These are phyloP conservation scores for Drosophila ustulata DNA, from an alignment of 2,888 invertebrate genomes.

Conservation along the genomic window DNA sequence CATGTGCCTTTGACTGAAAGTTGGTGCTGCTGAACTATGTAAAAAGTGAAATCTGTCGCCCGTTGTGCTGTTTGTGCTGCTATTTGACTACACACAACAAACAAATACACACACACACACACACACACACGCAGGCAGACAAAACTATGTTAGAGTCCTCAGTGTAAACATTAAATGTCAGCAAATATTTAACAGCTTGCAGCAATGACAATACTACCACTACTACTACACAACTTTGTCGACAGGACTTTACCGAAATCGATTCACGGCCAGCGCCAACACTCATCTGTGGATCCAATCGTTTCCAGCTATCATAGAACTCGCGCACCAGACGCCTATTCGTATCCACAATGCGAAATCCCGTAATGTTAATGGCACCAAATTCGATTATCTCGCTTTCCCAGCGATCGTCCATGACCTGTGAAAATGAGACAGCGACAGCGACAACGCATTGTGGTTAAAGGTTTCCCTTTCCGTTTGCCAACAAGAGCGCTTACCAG, in stretches of 20 bases:
- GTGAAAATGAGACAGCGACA: slow-evolving; percentile 3
- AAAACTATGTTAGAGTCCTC: slow-evolving; percentile 48
- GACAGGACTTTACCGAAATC: slow-evolving; percentile 90
- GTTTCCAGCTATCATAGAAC: slow-evolving; percentile 94
- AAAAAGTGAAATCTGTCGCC: slow-evolving; percentile 78
- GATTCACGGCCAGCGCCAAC: slow-evolving; percentile 92
- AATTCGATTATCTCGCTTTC: slow-evolving; percentile 97
- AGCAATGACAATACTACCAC: slow-evolving; percentile 39
- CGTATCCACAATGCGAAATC: slow-evolving; percentile 96
- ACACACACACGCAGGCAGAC: slow-evolving; percentile 1
- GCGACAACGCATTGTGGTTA: slow-evolving; percentile 2
- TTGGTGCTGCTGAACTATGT: slow-evolving; percentile 50
- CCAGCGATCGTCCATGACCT: slow-evolving; percentile 99
- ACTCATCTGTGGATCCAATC: slow-evolving; percentile 90
- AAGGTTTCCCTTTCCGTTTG: slow-evolving; percentile 7
- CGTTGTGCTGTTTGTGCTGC: slow-evolving; percentile 63
- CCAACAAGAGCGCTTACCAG: slow-evolving; percentile 88
- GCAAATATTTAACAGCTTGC: slow-evolving; percentile 73
- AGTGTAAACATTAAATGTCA: slow-evolving; percentile 71
- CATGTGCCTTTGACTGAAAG: slow-evolving; percentile 73
- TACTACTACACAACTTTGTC: background rate
- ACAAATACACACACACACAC: slow-evolving; percentile 22
- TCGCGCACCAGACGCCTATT: slow-evolving; percentile 93
- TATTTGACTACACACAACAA: slow-evolving; percentile 70
- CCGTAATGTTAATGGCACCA: slow-evolving; percentile 99